Evolutionary conservation across 53 echinoderm and acorn worm species (phyloP).

Genomic region (Astropecten irregularis): DNA sequence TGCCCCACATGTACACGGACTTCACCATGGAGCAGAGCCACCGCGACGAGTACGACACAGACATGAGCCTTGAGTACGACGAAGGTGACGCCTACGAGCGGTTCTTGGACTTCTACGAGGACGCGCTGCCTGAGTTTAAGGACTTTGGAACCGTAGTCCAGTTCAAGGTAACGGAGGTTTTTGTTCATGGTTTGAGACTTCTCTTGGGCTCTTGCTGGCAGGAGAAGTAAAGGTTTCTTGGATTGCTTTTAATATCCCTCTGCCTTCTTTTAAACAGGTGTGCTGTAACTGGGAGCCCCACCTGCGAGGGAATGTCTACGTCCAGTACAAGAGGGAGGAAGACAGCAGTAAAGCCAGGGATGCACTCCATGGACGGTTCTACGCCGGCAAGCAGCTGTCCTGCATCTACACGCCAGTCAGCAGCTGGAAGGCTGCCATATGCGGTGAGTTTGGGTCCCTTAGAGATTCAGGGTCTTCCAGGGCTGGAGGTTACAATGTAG

Average conservation of each 20-base stretch:
- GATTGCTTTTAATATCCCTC: not conserved
- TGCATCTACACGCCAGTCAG: slow-evolving; percentile 74
- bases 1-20: slow-evolving; percentile 83
- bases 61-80: slow-evolving; percentile 90
- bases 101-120: slow-evolving; percentile 85
- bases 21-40: slow-evolving; percentile 86
- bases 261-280: slow-evolving; percentile 47
- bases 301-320: slow-evolving; percentile 92
- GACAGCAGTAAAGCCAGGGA: slow-evolving; percentile 70
- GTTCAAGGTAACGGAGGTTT: slow-evolving; percentile 80
- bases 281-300: slow-evolving; percentile 99
- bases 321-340: slow-evolving; percentile 81
- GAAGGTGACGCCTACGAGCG: slow-evolving; percentile 79
- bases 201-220: not conserved
- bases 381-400: slow-evolving; percentile 82
- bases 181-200: not conserved
- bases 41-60: slow-evolving; percentile 89
- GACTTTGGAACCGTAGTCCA: slow-evolving; percentile 81
- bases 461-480: not conserved
- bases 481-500: not conserved
- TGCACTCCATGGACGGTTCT: slow-evolving; percentile 82
- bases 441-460: too few species aligned
- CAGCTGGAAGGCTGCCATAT: slow-evolving; percentile 94
- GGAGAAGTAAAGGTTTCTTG: not conserved
- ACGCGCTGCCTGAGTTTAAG: slow-evolving; percentile 84